Conservation (phyloP, 2,888 invertebrate species). For the Griposia aprilina region DNA sequence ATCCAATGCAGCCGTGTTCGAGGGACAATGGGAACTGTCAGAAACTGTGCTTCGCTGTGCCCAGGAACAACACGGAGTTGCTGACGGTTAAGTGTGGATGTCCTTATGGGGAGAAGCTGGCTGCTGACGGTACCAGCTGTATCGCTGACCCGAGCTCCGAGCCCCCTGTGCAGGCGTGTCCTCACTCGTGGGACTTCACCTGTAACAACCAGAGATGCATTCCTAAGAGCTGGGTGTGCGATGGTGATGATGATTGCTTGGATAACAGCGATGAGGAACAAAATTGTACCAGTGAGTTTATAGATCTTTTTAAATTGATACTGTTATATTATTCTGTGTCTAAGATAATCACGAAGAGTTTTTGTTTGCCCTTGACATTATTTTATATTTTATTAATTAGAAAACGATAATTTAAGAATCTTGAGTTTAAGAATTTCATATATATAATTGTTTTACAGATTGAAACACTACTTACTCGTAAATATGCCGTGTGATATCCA, state of each 20-base stretch:
- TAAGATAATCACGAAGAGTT: neutral
- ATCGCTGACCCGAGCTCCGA: slow-evolving; percentile 95
- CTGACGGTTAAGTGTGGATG: slow-evolving; percentile 95
- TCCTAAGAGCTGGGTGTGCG: slow-evolving; percentile 98
- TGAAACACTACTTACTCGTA: neutral
- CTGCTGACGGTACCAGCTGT: slow-evolving; percentile 93
- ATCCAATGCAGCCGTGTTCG: slow-evolving; percentile 95
- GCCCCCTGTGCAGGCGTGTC: slow-evolving; percentile 96
- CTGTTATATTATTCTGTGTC: neutral
- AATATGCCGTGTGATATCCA: neutral
- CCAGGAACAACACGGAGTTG: slow-evolving; percentile 90
- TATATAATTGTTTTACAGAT: neutral
- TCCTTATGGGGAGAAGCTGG: slow-evolving; percentile 97
- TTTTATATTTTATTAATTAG: neutral
- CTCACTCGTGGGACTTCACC: slow-evolving; percentile 98
- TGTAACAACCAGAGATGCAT: slow-evolving; percentile 98
- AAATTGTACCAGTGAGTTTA: slow-evolving; percentile 97
- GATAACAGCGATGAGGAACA: slow-evolving; percentile 99
- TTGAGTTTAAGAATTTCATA: neutral
- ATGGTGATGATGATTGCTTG: slow-evolving; percentile 98
- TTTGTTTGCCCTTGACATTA: no score
- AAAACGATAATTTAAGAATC: neutral
- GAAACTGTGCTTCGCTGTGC: slow-evolving; percentile 98
- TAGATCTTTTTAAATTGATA: slow-evolving; percentile 59
- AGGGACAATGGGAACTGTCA: slow-evolving; percentile 97